Conservation (phyloP, 1,140 invertebrate species). For the Melitaea cinxia region DNA sequence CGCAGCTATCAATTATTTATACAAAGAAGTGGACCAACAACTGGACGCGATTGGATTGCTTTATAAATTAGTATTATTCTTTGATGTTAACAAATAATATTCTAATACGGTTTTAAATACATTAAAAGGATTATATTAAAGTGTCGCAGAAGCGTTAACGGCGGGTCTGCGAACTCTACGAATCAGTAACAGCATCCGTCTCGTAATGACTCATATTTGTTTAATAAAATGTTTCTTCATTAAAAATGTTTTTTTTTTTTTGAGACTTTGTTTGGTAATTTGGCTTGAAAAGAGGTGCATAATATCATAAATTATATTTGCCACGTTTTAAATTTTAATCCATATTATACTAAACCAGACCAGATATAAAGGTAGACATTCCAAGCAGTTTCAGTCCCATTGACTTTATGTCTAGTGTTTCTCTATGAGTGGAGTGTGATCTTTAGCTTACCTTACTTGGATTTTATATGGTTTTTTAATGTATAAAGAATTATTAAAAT, state of each 20-base stretch:
- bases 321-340: too few species aligned
- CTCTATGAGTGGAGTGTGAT: too few species aligned
- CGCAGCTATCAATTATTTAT: slow-evolving; percentile 2
- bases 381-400: too few species aligned
- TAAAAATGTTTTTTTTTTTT: neutral
- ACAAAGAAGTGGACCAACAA: slow-evolving; percentile 14
- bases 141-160: slow-evolving; percentile 12
- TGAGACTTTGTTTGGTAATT: neutral
- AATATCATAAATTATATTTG: too few species aligned
- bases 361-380: too few species aligned
- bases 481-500: too few species aligned
- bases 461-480: too few species aligned
- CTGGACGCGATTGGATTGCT: slow-evolving; percentile 9
- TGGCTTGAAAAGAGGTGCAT: too few species aligned
- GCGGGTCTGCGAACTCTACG: slow-evolving; percentile 43
- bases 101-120: slow-evolving; percentile 25
- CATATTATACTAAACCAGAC: too few species aligned
- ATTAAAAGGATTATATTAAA: slow-evolving; percentile 10
- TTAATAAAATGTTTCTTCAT: slow-evolving; percentile 25
- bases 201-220: slow-evolving; percentile 45
- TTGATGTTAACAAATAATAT: slow-evolving; percentile 18
- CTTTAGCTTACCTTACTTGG: too few species aligned
- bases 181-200: slow-evolving; percentile 26
- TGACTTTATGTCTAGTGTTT: too few species aligned
- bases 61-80: slow-evolving; percentile 26